Evolutionary conservation across 2,113 vertebrate genomes (phyloP).

Genomic region (Hippopotamus amphibius): DNA sequence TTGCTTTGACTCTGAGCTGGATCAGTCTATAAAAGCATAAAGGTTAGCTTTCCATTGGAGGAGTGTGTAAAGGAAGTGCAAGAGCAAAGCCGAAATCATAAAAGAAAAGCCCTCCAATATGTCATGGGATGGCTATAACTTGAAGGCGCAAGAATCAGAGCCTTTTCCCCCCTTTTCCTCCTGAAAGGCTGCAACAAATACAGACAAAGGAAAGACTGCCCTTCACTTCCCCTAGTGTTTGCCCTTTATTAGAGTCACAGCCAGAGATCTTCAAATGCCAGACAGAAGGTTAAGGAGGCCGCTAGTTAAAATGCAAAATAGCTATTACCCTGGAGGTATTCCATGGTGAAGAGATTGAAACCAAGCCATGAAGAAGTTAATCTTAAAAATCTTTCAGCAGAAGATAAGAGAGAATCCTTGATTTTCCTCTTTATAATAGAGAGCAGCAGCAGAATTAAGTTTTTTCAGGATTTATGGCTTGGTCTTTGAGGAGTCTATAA

Average conservation of each 20-base stretch:
- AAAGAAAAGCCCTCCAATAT: constrained; percentile 72
- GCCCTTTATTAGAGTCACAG: constrained; percentile 59
- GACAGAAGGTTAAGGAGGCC: constrained; percentile 53
- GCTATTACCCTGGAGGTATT: constrained; percentile 35
- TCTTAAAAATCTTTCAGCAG: constrained; percentile 26
- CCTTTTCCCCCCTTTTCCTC: not conserved
- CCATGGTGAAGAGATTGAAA: constrained; percentile 45
- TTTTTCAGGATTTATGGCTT: not conserved
- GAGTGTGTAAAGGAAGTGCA: constrained; percentile 70
- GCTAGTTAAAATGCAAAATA: constrained; percentile 65
- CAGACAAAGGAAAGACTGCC: constrained; percentile 43
- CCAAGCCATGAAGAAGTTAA: constrained; percentile 10
- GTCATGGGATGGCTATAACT: constrained; percentile 66
- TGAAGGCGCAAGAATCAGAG: constrained; percentile 79
- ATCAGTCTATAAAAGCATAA: constrained; percentile 81
- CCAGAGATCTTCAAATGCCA: constrained; percentile 71
- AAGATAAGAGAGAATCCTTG: not conserved
- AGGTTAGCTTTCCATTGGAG: constrained; percentile 79
- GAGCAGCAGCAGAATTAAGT: not conserved
- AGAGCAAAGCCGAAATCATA: constrained; percentile 75
- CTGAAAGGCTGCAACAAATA: constrained; percentile 13
- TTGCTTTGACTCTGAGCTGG: constrained; percentile 75
- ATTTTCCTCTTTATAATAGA: not conserved
- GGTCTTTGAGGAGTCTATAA: not conserved
- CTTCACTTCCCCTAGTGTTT: not conserved